Percentiles rank a stretch among this genome's conserved stretches.
These are phyloP conservation scores for Tragelaphus eurycerus DNA, from an alignment of 2,797 vertebrate species.

Conservation along the genomic window DNA sequence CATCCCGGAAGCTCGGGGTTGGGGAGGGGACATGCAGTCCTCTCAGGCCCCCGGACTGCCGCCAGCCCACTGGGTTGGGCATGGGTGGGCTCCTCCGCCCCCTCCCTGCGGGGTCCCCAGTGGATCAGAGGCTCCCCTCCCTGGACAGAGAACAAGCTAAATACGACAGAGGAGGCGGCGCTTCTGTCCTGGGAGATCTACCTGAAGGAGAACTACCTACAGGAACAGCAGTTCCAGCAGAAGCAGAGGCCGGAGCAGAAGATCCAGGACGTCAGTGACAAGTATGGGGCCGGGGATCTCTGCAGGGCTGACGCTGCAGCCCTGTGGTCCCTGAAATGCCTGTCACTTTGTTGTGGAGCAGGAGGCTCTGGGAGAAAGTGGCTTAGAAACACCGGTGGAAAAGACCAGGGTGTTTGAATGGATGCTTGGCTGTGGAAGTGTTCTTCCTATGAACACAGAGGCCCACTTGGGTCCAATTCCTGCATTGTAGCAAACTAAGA, in stretches of 20 bases:
- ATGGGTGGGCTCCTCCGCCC: fast-evolving
- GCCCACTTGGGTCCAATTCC: not conserved
- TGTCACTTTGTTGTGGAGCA: not conserved
- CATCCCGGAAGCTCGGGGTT: fast-evolving
- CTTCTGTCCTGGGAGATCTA: conserved; percentile 93
- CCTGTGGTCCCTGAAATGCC: not conserved
- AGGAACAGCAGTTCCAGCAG: conserved; percentile 83
- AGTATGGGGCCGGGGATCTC: conserved; percentile 77
- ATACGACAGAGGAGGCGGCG: conserved; percentile 88
- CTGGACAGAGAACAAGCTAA: conserved; percentile 86
- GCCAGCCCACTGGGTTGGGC: fast-evolving
- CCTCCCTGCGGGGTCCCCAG: fast-evolving
- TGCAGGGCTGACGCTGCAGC: not conserved
- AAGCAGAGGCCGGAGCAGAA: conserved; percentile 87
- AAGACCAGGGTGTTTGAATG: not conserved
- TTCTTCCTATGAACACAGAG: too few relatives aligned
- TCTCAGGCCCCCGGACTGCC: not conserved
- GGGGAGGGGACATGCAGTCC: fast-evolving
- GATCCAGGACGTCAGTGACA: conserved; percentile 89
- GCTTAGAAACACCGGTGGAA: fast-evolving
- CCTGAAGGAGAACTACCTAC: conserved; percentile 94
- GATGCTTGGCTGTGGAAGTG: not conserved
- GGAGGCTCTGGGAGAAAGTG: not conserved
- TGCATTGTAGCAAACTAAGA: not conserved
- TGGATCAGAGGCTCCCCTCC: not conserved